Base-by-base conservation (phyloP, 2,797 vertebrate genomes). In the Odontamblyopus rebecca region DNA sequence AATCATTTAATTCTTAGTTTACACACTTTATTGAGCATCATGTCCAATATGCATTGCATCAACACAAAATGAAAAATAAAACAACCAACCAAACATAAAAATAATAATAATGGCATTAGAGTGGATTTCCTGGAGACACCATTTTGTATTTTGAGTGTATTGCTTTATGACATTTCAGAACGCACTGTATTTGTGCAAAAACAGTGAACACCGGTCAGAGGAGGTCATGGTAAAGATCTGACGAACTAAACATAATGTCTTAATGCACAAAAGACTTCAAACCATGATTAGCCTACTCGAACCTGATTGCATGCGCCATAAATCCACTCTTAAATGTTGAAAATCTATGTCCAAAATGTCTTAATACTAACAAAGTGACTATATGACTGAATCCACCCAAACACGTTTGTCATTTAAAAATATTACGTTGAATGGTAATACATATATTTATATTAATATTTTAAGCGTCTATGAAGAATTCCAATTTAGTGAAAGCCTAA, bases 141-240 rank as follows among this genome's bases (percentile, higher is more conserved):
- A 83, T 85, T 89, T 86, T 90, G 85, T 62, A 35, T 62, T 62
- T 38, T 86, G 83, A 89, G 88, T 80, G 72, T 93, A 93, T 93
- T 93, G 92, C 91, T 93, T 91, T 82, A 89, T 91, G 91, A 92
- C 81, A 70, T 92, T 91, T 91, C 87, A 89, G 48, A 88, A 90
- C 80, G 89, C 92, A 91, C 88, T 69, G 68, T 89, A 88, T 89
- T 86, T 89, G 90, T 90, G 89, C 88, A 90, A 91, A 91, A 86
- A 93, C 92, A 93, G 93, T 93, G 92, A 91, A 91, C 87, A 93
- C 91, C 92, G 91, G 90, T 93, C 91, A 88, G 91, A 91, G 85
- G 86, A 86, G 91, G 90, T 91, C 85, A 89, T 90, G 90, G 82
- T 83, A 26, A 62, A 82, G 84, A 87, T 90, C 86, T 86, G 83